Evolutionary conservation across 2,888 invertebrate genomes (phyloP), one percentile per base, ranked within the genome.

Genomic region (Meiosimyza decipiens): DNA sequence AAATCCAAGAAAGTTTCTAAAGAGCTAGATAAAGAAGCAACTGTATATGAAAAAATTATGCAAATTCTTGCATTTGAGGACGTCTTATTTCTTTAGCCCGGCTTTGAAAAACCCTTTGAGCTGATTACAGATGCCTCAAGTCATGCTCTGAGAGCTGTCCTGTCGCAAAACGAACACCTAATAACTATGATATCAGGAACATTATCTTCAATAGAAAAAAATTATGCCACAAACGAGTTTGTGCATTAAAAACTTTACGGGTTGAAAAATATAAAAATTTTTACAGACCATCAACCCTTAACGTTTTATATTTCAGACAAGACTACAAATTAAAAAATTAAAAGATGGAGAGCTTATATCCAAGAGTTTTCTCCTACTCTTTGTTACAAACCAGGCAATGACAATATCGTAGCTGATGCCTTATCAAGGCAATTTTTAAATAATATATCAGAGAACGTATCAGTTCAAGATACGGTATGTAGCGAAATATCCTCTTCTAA

Each of bases 161-260:
- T 28, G 28, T 28, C 72, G 0, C 73, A 76, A 65, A 72, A 71
- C 40, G 73, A 74, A 33, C 64, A 71, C n/a, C 72, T 72, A 47
- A 74, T 72, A 16, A 74, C 73, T 2, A 75, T 74, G 74, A 73
- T 74, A 12, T 75, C 73, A 3, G 16, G 74, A 65, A 74, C 28
- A 28, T 28, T 28, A 28, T 28, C 28, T 28, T 28, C 28, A 4
- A 28, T 67, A 11, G 73, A 75, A 57, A 57, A 74, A 62, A 70
- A 57, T 49, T 74, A 82, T 57, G 77, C 78, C 5, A 79, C 68
- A 6, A 74, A 71, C 40, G 67, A 73, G 40, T 72, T 13, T 74
- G 71, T 69, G 64, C 71, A 0, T 73, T 80, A 4, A 82, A 84
- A 76, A 80, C 81, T 60, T 83, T 86, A 83, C 47, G 84, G 85